Conservation (phyloP, 1,140 invertebrate species). For the Leptopilina clavipes region DNA sequence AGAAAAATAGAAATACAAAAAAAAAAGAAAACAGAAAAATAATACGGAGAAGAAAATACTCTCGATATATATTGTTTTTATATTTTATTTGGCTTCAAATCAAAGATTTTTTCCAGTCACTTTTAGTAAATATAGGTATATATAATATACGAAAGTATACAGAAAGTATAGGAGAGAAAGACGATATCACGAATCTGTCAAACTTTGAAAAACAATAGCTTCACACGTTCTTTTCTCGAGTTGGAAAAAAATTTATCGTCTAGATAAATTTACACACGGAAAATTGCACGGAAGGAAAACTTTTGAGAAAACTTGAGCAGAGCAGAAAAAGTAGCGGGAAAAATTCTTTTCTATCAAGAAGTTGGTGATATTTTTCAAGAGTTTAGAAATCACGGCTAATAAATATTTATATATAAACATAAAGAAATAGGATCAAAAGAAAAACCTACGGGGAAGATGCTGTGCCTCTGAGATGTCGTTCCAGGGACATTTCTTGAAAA, state of each 20-base stretch:
- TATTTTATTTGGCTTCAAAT: too few species aligned
- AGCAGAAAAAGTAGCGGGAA: neutral
- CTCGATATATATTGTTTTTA: too few species aligned
- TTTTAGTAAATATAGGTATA: too few species aligned
- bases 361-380: constrained; percentile 3
- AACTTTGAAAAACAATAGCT: constrained; percentile 26
- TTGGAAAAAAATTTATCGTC: constrained; percentile 1
- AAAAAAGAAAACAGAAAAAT: neutral
- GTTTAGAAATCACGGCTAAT: constrained; percentile 16
- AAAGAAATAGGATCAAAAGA: constrained; percentile 15
- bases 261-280: neutral
- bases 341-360: neutral
- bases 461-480: constrained; percentile 45
- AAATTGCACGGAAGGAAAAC: constrained; percentile 1
- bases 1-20: too few species aligned
- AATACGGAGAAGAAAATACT: neutral
- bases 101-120: neutral
- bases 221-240: neutral
- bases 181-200: constrained; percentile 5
- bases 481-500: constrained; percentile 52
- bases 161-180: neutral
- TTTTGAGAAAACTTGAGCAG: neutral
- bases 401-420: too few species aligned
- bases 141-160: too few species aligned
- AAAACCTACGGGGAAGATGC: constrained; percentile 51